Evolutionary conservation across 1,140 invertebrate genomes (phyloP).

Genomic region (Drosophila murphyi): DNA sequence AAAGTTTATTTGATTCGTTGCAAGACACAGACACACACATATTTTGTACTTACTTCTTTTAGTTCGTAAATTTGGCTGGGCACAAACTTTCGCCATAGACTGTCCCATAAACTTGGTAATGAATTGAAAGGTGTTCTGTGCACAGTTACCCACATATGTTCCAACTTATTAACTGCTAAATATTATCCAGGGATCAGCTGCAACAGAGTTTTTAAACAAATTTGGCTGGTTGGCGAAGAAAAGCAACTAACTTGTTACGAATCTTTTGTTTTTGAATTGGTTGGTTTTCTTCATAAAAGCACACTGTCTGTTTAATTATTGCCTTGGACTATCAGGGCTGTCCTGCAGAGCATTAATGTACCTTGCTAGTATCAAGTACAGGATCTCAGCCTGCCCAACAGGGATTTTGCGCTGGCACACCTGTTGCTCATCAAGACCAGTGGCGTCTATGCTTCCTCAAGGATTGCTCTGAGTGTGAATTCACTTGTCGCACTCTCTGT

Average conservation of each 20-base stretch:
- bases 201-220: slow-evolving; percentile 3
- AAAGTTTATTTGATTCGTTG: slow-evolving; percentile 71
- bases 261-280: too few relatives aligned
- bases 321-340: too few relatives aligned
- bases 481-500: too few relatives aligned
- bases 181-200: slow-evolving; percentile 3
- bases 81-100: slow-evolving; percentile 39
- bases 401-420: too few relatives aligned
- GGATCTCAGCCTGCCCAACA: too few relatives aligned
- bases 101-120: slow-evolving; percentile 69
- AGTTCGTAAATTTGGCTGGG: slow-evolving; percentile 53
- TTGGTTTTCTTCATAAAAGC: too few relatives aligned
- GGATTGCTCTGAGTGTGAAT: too few relatives aligned
- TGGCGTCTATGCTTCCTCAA: too few relatives aligned
- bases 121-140: slow-evolving; percentile 68
- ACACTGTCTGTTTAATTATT: too few relatives aligned
- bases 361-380: too few relatives aligned
- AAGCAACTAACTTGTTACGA: background rate
- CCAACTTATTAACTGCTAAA: slow-evolving; percentile 22
- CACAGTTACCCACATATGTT: slow-evolving; percentile 9
- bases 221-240: background rate
- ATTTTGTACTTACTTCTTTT: slow-evolving; percentile 51
- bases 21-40: slow-evolving; percentile 43
- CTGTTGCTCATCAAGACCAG: too few relatives aligned
- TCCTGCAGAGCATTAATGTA: too few relatives aligned